A percentile compares a stretch with the other conserved stretches of the same genome.
These are phyloP conservation scores for Azemiops feae DNA, from an alignment of 2,113 vertebrate genomes.

Conservation along the genomic window DNA sequence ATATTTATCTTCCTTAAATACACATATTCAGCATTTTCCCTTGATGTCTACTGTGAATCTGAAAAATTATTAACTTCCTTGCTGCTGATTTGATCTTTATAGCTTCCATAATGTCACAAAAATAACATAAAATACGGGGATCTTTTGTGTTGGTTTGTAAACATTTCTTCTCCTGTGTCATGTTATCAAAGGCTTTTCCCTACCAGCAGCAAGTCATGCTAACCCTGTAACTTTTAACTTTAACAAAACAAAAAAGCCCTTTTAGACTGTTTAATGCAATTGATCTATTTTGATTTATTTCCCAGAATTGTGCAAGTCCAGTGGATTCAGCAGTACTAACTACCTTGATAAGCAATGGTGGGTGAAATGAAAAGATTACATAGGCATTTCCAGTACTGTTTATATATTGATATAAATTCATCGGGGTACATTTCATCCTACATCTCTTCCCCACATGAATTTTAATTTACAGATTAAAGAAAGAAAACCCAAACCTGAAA, in stretches of 20 bases:
- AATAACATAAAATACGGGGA: neutral
- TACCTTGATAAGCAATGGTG: neutral
- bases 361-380: neutral
- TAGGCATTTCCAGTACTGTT: neutral
- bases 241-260: neutral
- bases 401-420: neutral
- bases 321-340: neutral
- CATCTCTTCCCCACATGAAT: neutral
- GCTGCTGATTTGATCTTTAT: neutral
- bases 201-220: neutral
- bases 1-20: neutral
- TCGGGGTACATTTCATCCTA: neutral
- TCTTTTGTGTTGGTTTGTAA: neutral
- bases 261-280: neutral
- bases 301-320: neutral
- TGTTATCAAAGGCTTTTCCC: neutral
- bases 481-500: neutral
- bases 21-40: neutral
- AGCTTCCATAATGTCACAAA: neutral
- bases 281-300: neutral
- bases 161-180: neutral
- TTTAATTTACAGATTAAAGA: neutral
- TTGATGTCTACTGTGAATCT: neutral
- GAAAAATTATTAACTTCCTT: neutral
- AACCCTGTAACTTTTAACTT: neutral